Evolutionary conservation across 2,797 vertebrate genomes (phyloP).

Genomic region (Ctenopoma kingsleyae): DNA sequence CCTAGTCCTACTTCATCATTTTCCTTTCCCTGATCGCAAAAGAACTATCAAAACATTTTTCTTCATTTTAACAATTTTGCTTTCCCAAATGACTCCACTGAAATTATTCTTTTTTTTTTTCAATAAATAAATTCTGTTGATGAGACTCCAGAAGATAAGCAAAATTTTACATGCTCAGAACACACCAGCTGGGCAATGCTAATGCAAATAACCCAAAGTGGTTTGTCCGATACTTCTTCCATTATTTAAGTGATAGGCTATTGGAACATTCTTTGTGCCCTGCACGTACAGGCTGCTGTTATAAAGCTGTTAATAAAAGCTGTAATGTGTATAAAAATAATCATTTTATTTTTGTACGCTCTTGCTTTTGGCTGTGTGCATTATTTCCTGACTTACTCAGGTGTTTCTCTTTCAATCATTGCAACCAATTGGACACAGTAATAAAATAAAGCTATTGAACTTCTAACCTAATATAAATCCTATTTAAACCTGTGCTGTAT

Average conservation of each 20-base stretch:
- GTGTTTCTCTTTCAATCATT: too few species aligned
- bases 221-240: not conserved
- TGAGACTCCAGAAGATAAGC: not conserved
- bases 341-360: not conserved
- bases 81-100: not conserved
- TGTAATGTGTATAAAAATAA: too few species aligned
- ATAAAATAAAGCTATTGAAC: too few species aligned
- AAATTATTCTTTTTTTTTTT: too few species aligned
- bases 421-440: too few species aligned
- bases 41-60: not conserved
- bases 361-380: not conserved
- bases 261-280: not conserved
- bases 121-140: not conserved
- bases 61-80: not conserved
- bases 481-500: too few species aligned
- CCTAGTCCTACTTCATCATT: not conserved
- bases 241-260: not conserved
- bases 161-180: not conserved
- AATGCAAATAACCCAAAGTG: not conserved
- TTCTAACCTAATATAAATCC: too few species aligned
- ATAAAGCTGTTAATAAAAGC: not conserved
- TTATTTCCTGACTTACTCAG: not conserved
- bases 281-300: not conserved
- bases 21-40: not conserved
- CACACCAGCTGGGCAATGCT: slow-evolving; percentile 1